Evolutionary conservation across 2,888 invertebrate species (phyloP).

Genomic region (Yponomeuta sedellus): DNA sequence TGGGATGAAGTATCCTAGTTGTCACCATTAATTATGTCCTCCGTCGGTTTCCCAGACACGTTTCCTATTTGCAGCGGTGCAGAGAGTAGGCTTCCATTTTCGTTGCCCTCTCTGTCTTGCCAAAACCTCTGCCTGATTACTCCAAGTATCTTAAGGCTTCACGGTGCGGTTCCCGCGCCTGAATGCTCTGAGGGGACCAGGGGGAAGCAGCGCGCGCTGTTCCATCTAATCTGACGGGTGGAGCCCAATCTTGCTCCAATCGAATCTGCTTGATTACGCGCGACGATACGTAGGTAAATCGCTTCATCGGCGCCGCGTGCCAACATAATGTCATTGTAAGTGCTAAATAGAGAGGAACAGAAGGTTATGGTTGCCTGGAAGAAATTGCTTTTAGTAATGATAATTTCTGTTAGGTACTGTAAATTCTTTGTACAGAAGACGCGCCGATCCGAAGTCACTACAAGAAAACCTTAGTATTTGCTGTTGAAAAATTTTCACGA

Average conservation of each 20-base stretch:
- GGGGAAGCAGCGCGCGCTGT: not conserved
- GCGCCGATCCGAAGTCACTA: not conserved
- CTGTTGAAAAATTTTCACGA: no score
- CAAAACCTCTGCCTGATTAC: no score
- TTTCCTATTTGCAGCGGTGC: no score
- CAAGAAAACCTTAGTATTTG: not conserved
- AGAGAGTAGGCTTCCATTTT: no score
- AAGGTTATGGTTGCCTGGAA: no score
- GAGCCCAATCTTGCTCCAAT: conserved; percentile 24
- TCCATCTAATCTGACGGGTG: conserved; percentile 23
- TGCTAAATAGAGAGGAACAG: not conserved
- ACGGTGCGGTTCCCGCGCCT: not conserved
- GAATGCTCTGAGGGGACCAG: not conserved
- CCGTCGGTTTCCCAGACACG: no score
- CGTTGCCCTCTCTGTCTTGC: no score
- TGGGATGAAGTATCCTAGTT: no score
- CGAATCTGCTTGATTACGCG: conserved; percentile 24
- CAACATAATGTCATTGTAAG: conserved; percentile 19
- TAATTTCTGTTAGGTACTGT: no score
- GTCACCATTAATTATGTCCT: no score
- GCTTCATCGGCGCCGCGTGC: conserved; percentile 16
- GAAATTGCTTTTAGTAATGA: no score
- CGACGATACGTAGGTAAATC: conserved; percentile 23
- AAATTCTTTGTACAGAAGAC: no score
- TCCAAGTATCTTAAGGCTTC: not conserved